Conservation (phyloP, 2,113 vertebrate genomes). For the Eira barbara region DNA sequence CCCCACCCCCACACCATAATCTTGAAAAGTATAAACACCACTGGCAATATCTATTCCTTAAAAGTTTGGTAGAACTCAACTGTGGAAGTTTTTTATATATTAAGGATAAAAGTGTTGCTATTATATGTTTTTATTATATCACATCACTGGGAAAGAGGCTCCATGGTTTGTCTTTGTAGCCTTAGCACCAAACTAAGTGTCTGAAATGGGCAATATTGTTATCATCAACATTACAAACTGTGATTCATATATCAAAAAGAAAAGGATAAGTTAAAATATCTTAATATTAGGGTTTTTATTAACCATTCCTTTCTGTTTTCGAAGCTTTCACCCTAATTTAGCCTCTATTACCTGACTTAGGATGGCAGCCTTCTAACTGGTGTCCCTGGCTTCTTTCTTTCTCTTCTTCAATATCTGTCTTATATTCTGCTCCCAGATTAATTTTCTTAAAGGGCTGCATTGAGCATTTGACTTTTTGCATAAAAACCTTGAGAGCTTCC, state of each 20-base stretch:
- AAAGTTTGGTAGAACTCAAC: neutral
- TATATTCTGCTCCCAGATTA: neutral
- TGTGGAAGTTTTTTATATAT: neutral
- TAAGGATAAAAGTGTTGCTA: neutral
- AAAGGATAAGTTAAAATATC: neutral
- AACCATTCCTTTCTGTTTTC: neutral
- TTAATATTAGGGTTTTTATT: neutral
- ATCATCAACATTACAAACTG: neutral
- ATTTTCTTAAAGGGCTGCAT: neutral
- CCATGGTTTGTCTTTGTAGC: neutral
- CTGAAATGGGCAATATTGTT: neutral
- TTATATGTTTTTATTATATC: neutral
- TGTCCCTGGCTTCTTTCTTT: neutral
- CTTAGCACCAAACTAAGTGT: neutral
- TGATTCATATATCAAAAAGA: neutral
- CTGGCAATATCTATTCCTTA: neutral
- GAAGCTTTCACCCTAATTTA: neutral
- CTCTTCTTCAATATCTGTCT: neutral
- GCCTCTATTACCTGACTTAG: neutral
- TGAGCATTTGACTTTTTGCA: neutral
- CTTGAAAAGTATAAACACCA: neutral
- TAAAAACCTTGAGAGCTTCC: neutral
- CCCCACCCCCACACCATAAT: neutral
- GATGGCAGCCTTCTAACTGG: neutral
- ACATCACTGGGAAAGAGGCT: neutral